phyloP scores from a whole-genome alignment of 1,140 invertebrate species.

The Drosophila erecta region DNA sequence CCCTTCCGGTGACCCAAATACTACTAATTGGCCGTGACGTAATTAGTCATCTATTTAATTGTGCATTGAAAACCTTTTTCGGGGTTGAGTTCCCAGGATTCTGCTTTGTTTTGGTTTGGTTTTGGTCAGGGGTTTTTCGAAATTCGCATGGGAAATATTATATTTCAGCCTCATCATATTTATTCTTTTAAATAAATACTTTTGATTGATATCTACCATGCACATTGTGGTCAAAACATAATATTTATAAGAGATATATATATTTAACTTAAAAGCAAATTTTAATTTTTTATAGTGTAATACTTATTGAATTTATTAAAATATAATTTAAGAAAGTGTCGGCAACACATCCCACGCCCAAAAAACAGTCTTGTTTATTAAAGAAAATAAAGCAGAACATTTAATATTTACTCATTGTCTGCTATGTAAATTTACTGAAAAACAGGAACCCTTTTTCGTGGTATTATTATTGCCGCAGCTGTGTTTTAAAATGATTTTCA shows the following conservation, averaged over 20 bases:
- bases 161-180: slow-evolving; percentile 33
- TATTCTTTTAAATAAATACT: slow-evolving; percentile 51
- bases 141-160: slow-evolving; percentile 46
- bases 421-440: not conserved
- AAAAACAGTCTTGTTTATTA: too few relatives aligned
- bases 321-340: too few relatives aligned
- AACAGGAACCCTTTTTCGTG: not conserved
- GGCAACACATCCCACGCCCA: too few relatives aligned
- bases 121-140: slow-evolving; percentile 32
- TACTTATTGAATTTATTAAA: too few relatives aligned
- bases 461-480: not conserved
- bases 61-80: slow-evolving; percentile 47
- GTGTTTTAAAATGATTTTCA: slow-evolving; percentile 7
- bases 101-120: slow-evolving; percentile 39
- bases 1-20: slow-evolving; percentile 57
- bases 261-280: not conserved
- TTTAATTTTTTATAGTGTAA: too few relatives aligned
- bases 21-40: slow-evolving; percentile 76
- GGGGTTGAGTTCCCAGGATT: slow-evolving; percentile 48
- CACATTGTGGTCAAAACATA: not conserved
- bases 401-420: too few relatives aligned
- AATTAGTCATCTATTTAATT: slow-evolving; percentile 74
- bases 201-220: slow-evolving; percentile 21
- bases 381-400: too few relatives aligned
- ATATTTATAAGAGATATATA: not conserved